Base-by-base conservation (phyloP, 2,797 vertebrate genomes). In the Fringilla coelebs region DNA sequence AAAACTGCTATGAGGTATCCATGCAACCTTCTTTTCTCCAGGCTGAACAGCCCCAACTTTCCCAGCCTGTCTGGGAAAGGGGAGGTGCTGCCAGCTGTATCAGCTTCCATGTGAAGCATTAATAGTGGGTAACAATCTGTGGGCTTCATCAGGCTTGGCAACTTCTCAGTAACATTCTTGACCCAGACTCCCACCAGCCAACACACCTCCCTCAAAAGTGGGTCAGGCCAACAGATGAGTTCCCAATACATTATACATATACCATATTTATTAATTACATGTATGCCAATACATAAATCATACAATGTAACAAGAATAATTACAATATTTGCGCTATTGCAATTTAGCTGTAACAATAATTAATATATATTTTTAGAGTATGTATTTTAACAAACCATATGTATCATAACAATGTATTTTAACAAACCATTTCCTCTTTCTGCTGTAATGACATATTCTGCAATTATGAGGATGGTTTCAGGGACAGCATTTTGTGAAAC, bases 201-300 rank as follows among this genome's bases (percentile, higher is more conserved):
- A 32, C 1, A 2, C 5, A n/a, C 2, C 0, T 45, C 29, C 49
- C 38, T 45, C 0, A 0, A n/a, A 63, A 76, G 29, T 0, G 0
- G 43, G 45, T 49, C 29, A 51, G n/a, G 29, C 49, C 13, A 29
- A 51, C 10, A 63, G n/a, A 31, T 29, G 19, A n/a, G 13, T 57
- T 52, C 34, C 34, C 31, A 75, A 57, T 26, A 9, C 18, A 32
- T 46, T 13, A 32, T 34, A 31, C 11, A 34, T 34, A 26, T 4
- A 31, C 4, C 19, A 3, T 38, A 51, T 71, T 24, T 45, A 46
- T 58, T 45, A 46, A 71, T 58, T 65, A 16, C 14, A 58, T 19
- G 17, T 32, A 28, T 40, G 31, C 40, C 46, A 58, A 15, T 34
- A 31, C 26, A 34, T 36, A 83, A 55, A 82, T 5, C 14, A 25